phyloP scores from a whole-genome alignment of 2,113 vertebrate genomes.

The Perca flavescens region DNA sequence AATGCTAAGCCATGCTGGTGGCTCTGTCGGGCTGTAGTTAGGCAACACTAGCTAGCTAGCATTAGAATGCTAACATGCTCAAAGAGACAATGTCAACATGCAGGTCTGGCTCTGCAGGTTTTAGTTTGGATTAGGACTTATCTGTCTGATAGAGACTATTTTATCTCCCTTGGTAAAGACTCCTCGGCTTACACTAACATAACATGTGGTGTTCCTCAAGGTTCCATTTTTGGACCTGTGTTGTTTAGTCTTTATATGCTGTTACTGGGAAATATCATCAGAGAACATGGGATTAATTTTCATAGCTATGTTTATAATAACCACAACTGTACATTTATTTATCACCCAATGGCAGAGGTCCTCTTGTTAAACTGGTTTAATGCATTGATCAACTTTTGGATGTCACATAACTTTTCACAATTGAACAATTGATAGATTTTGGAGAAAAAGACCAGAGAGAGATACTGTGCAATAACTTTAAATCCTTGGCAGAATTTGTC shows the following conservation, averaged over 20 bases:
- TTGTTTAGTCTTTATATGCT: background rate
- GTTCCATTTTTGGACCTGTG: background rate
- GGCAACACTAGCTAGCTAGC: too few relatives aligned
- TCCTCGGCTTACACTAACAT: background rate
- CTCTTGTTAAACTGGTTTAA: background rate
- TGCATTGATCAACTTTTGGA: background rate
- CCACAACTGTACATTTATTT: background rate
- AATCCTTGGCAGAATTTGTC: too few relatives aligned
- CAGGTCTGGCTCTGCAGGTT: background rate
- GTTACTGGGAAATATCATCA: background rate
- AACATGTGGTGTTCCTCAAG: background rate
- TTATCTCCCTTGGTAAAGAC: background rate
- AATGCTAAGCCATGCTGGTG: too few relatives aligned
- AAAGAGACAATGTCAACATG: too few relatives aligned
- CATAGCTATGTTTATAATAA: background rate
- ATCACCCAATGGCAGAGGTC: background rate
- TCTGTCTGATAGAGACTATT: background rate
- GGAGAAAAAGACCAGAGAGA: background rate
- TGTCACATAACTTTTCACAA: background rate
- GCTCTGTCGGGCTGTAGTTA: too few relatives aligned
- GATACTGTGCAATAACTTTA: background rate
- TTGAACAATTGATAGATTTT: background rate
- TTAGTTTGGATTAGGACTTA: background rate
- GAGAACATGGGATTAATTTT: background rate
- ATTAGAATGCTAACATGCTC: too few relatives aligned